phyloP scores from a whole-genome alignment of 2,888 invertebrate genomes.

The Crioceris asparagi region DNA sequence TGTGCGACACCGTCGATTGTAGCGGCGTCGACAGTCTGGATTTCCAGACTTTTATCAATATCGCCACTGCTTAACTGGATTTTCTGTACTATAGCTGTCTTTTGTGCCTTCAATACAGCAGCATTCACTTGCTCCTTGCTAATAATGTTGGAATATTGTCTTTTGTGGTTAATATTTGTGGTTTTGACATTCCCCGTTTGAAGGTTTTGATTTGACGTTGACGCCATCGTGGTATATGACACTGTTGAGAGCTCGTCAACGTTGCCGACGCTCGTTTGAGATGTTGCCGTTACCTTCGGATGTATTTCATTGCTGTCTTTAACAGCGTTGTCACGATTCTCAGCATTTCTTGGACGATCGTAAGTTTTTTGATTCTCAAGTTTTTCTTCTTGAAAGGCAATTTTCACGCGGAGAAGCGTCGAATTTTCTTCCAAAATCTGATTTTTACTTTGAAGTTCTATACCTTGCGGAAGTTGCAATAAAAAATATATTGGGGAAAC shows the following conservation, averaged over 20 bases:
- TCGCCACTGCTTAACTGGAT: not conserved
- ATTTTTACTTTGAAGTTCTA: slow-evolving; percentile 4
- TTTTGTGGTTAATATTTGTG: not conserved
- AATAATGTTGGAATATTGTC: not conserved
- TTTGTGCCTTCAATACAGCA: no score
- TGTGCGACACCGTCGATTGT: not conserved
- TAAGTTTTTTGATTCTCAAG: not conserved
- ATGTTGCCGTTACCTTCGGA: no score
- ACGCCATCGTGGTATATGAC: no score
- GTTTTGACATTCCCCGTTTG: no score
- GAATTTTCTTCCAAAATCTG: slow-evolving; percentile 13
- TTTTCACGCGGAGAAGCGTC: not conserved
- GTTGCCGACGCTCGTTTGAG: no score
- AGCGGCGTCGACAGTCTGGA: no score
- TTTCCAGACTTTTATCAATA: not conserved
- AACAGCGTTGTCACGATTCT: not conserved
- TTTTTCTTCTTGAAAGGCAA: not conserved
- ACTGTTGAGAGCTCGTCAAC: no score
- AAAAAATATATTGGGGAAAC: no score
- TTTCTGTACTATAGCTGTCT: not conserved
- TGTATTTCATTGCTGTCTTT: not conserved
- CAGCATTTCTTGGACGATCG: not conserved
- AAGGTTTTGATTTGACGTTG: no score
- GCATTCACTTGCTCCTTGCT: not conserved
- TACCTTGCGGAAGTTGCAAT: no score